Evolutionary conservation across 2,888 invertebrate species (phyloP).

Genomic region (Exephanes ischioxanthus): DNA sequence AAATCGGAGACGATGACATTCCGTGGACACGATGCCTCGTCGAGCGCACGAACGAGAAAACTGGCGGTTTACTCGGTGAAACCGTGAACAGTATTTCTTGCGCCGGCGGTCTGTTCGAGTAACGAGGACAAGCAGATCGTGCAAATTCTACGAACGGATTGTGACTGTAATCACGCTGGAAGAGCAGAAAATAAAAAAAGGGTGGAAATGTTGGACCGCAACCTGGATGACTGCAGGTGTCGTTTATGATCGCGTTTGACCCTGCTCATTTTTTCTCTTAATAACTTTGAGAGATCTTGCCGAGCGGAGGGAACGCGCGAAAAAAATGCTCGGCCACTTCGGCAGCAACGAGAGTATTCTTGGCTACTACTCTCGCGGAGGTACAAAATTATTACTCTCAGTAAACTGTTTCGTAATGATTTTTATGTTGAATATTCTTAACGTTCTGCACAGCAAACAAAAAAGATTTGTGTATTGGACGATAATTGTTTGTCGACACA

Average conservation of each 20-base stretch:
- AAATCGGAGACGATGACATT: constrained; percentile 51
- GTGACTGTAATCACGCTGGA: constrained; percentile 20
- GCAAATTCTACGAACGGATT: constrained; percentile 57
- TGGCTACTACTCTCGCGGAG: constrained; percentile 78
- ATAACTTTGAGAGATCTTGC: constrained; percentile 44
- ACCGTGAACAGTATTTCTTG: constrained; percentile 36
- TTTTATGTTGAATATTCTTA: neutral
- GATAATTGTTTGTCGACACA: too few species aligned
- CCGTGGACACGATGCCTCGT: constrained; percentile 40
- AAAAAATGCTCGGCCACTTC: constrained; percentile 78
- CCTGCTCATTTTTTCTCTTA: constrained; percentile 2
- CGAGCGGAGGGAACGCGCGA: constrained; percentile 71
- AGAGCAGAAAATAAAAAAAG: constrained; percentile 30
- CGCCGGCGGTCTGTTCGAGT: constrained; percentile 5
- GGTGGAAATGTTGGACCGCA: constrained; percentile 13
- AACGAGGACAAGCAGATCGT: constrained; percentile 31
- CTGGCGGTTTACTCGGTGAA: constrained; percentile 26
- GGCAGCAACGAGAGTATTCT: constrained; percentile 82
- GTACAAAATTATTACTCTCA: constrained; percentile 69
- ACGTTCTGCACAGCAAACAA: neutral
- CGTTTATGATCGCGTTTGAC: constrained; percentile 50
- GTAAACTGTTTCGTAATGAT: neutral
- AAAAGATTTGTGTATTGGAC: neutral
- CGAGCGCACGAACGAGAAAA: constrained; percentile 46
- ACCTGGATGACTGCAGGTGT: constrained; percentile 52